Evolutionary conservation across 2,113 vertebrate genomes (phyloP).

Genomic region (Macaca nemestrina): DNA sequence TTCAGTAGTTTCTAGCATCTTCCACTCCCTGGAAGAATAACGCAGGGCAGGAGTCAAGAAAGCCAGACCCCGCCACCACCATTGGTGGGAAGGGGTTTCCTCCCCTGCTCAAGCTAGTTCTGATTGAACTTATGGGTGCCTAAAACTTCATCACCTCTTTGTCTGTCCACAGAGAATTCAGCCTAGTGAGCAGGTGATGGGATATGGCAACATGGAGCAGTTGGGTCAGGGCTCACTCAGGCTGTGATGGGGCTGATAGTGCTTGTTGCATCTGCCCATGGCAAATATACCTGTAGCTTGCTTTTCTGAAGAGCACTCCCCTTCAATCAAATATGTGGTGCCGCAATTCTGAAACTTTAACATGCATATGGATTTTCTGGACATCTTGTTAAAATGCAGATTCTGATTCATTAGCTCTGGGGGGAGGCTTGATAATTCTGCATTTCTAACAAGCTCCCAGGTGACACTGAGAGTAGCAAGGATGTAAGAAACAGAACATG

Average conservation of each 20-base stretch:
- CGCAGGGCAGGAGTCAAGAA: background rate
- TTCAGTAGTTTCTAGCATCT: background rate
- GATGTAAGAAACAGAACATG: background rate
- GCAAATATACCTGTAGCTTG: background rate
- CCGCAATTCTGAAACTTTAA: background rate
- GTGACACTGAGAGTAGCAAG: background rate
- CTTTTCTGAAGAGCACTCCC: background rate
- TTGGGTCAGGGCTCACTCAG: background rate
- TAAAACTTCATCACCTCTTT: background rate
- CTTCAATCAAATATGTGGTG: background rate
- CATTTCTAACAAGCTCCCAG: constrained; percentile 23
- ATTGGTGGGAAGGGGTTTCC: background rate
- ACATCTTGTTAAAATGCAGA: background rate
- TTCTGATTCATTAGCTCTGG: background rate
- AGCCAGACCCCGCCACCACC: background rate
- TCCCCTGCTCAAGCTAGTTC: background rate
- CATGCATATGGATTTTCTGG: background rate
- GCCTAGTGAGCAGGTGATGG: background rate
- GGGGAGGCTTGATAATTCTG: background rate
- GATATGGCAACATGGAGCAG: background rate
- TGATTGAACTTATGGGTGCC: background rate
- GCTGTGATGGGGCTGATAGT: background rate
- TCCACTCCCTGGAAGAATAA: background rate
- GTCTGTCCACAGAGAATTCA: background rate
- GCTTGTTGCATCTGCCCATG: background rate